Conservation (phyloP, 2,113 vertebrate genomes). For the Opisthocomus hoazin region DNA sequence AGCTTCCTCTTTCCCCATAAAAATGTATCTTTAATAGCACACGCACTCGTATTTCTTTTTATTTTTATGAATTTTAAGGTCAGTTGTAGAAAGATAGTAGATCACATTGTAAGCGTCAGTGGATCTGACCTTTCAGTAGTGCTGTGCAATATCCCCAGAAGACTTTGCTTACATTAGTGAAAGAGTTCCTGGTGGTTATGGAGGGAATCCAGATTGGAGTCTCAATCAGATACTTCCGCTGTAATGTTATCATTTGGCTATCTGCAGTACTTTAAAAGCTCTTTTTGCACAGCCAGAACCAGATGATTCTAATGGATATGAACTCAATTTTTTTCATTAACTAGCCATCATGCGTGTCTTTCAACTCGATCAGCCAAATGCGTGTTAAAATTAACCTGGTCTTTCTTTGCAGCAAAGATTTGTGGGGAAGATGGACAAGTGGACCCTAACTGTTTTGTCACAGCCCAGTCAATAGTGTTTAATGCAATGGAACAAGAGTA, state of each 20-base stretch:
- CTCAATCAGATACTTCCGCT: background rate
- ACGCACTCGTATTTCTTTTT: background rate
- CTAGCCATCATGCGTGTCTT: background rate
- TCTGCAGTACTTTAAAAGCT: background rate
- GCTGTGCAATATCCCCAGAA: background rate
- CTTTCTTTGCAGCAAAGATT: constrained; percentile 86
- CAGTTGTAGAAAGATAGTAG: background rate
- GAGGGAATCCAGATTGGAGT: background rate
- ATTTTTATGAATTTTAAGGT: background rate
- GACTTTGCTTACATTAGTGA: background rate
- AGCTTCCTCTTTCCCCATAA: background rate
- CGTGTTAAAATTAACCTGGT: background rate
- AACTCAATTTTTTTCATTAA: background rate
- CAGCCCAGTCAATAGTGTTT: constrained; percentile 88
- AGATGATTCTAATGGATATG: background rate
- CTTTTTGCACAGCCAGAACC: background rate
- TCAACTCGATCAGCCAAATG: background rate
- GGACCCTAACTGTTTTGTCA: constrained; percentile 96
- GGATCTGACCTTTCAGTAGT: background rate
- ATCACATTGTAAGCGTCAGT: background rate
- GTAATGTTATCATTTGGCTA: background rate
- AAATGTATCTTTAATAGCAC: background rate
- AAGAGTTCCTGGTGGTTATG: background rate
- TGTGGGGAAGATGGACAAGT: constrained; percentile 98
- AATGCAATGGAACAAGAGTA: constrained; percentile 93